These are phyloP conservation scores for Ceyx melanurus DNA, from an alignment of 2,113 vertebrate species.

Conservation along the genomic window DNA sequence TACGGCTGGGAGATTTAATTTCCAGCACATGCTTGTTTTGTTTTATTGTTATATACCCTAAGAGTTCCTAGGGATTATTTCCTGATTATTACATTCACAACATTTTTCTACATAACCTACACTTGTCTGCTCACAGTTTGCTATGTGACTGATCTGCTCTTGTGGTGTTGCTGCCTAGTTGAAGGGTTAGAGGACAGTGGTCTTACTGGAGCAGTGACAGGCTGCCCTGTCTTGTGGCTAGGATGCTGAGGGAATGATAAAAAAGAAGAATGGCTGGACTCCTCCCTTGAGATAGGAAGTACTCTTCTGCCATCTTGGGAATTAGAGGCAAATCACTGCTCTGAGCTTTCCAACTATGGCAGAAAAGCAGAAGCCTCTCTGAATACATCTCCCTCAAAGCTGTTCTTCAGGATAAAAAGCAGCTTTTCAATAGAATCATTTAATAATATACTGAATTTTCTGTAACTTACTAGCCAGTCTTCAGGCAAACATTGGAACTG, in stretches of 20 bases:
- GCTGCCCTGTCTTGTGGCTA: not conserved
- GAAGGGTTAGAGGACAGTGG: not conserved
- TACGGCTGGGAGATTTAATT: constrained; percentile 60
- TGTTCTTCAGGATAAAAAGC: not conserved
- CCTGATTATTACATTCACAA: not conserved
- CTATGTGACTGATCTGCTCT: not conserved
- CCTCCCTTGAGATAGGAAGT: not conserved
- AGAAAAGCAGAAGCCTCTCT: not conserved
- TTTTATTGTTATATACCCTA: not conserved
- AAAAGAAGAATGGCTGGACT: not conserved
- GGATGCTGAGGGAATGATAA: accelerated
- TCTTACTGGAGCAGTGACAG: not conserved
- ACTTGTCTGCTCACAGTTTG: not conserved
- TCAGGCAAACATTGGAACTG: not conserved
- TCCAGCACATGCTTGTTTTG: constrained; percentile 28
- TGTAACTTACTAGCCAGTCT: not conserved
- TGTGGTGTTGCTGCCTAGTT: not conserved
- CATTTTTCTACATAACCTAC: not conserved
- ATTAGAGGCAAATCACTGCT: not conserved
- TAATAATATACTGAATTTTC: not conserved
- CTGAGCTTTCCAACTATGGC: not conserved
- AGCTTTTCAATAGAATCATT: not conserved
- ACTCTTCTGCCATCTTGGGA: not conserved
- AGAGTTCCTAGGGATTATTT: constrained; percentile 21
- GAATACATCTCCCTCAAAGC: not conserved